phyloP scores from a whole-genome alignment of 2,797 vertebrate species.

The Sphenodon punctatus region DNA sequence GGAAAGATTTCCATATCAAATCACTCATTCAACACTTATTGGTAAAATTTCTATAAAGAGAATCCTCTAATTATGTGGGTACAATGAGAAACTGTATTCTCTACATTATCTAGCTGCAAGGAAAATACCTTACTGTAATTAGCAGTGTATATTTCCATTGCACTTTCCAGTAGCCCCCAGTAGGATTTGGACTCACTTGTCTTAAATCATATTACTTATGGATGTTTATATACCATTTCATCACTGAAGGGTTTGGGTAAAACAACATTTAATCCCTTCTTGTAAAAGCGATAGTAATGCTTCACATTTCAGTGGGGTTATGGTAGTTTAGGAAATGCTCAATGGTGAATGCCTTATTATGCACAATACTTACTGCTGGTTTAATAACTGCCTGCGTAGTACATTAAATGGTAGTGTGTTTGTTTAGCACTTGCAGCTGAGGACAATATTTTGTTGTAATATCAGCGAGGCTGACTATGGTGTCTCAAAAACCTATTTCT shows the following conservation, averaged over 20 bases:
- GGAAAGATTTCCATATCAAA: neutral
- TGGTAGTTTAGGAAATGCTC: conserved; percentile 18
- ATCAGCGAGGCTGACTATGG: neutral
- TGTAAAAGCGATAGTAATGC: neutral
- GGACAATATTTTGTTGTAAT: neutral
- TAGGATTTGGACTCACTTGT: neutral
- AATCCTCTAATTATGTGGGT: neutral
- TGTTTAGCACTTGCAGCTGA: neutral
- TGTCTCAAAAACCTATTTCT: neutral
- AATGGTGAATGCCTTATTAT: neutral
- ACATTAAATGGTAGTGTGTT: conserved; percentile 10
- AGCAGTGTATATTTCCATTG: conserved; percentile 14
- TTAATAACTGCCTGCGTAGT: neutral
- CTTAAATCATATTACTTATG: neutral
- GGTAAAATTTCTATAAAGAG: neutral
- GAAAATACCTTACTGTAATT: neutral
- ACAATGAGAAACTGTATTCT: neutral
- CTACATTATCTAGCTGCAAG: neutral
- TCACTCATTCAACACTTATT: neutral
- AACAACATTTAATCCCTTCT: conserved; percentile 14
- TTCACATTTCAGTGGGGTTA: neutral
- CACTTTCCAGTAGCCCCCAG: neutral
- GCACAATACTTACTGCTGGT: neutral
- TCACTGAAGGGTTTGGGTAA: conserved; percentile 26
- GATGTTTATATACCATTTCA: conserved; percentile 22